Evolutionary conservation across 1,140 invertebrate genomes (phyloP), one percentile per base, ranked within the genome.

Genomic region (Holotrichia oblita): DNA sequence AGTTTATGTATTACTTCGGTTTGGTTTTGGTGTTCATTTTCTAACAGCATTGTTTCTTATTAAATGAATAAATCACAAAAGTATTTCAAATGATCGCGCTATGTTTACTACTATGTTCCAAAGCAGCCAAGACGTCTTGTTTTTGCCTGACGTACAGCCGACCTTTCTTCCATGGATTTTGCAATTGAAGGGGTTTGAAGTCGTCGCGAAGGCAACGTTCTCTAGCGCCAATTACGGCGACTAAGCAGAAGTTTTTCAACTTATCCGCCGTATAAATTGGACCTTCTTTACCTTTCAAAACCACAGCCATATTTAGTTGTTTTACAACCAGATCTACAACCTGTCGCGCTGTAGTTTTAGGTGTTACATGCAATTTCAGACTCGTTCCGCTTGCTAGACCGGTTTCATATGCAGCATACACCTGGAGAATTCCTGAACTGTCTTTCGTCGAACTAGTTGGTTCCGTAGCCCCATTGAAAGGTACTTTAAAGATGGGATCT

Each of bases 121-220:
- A 89, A 10, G 96, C 96, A 0, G 96, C 95, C 10, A 97, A 87
- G 3, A 97, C 92, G 83, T 97, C 95, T 81, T 95, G 94, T 85
- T 96, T 96, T 82, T 95, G 93, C 34, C 97, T 88, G 0, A 99
- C 96, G 87, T 97, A 98, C 40, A 99, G 88, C 20, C 95, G 89
- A 0, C 97, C 97, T 84, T 96, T 96, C 76, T 95, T 94, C 97
- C 97, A 99, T 0, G 97, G 97, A 87, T 97, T 97, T 84, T 98
- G 96, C 27, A 99, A 87, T 81, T 97, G 93, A 2, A 99, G 88
- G 0, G 96, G 96, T 82, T 95, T 94, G 85, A 98, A 98, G 85
- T 99, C 97, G 82, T 98, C 97, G 10, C 96, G 89, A 0, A 99
- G 89, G 85, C 97, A 97, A 69, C 96, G 89, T 85, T 99, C 97